These are phyloP conservation scores for Xiphophorus maculatus DNA, from an alignment of 2,113 vertebrate genomes.

Conservation along the genomic window DNA sequence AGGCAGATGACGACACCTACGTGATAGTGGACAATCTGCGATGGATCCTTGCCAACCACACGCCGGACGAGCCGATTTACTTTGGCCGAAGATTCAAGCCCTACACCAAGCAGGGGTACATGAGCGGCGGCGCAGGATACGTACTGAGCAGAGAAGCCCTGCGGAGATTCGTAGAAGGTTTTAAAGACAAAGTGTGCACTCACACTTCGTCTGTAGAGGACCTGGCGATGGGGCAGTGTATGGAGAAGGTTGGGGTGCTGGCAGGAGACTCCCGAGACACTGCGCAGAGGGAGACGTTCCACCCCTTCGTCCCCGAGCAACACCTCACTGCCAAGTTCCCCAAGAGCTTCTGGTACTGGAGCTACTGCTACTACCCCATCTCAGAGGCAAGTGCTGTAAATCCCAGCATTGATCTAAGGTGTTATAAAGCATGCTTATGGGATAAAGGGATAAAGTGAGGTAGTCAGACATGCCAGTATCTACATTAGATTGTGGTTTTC, in stretches of 20 bases:
- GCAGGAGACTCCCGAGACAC: slow-evolving; percentile 80
- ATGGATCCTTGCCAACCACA: slow-evolving; percentile 77
- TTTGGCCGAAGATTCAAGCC: slow-evolving; percentile 82
- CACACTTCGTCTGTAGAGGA: slow-evolving; percentile 81
- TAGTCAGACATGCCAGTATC: neutral
- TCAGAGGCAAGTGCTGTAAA: slow-evolving; percentile 72
- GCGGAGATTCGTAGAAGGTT: slow-evolving; percentile 72
- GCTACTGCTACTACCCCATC: slow-evolving; percentile 85
- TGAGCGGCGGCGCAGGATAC: slow-evolving; percentile 83
- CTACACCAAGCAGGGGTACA: slow-evolving; percentile 83
- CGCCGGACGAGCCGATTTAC: slow-evolving; percentile 76
- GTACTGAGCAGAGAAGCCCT: slow-evolving; percentile 81
- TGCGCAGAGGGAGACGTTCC: slow-evolving; percentile 77
- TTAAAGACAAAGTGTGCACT: slow-evolving; percentile 71
- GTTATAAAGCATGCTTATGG: neutral
- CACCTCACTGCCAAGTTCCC: slow-evolving; percentile 78
- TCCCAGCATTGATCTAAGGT: neutral
- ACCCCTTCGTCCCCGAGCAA: slow-evolving; percentile 80
- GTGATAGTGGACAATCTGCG: slow-evolving; percentile 82
- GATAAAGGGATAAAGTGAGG: neutral
- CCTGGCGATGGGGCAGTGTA: slow-evolving; percentile 80
- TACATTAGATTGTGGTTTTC: neutral
- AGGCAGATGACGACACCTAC: slow-evolving; percentile 81
- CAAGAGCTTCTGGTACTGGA: slow-evolving; percentile 87
- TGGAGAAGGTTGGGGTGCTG: slow-evolving; percentile 82